Evolutionary conservation across 2,113 vertebrate species (phyloP), one percentile per base, ranked within the genome.

Genomic region (Pagrus major): DNA sequence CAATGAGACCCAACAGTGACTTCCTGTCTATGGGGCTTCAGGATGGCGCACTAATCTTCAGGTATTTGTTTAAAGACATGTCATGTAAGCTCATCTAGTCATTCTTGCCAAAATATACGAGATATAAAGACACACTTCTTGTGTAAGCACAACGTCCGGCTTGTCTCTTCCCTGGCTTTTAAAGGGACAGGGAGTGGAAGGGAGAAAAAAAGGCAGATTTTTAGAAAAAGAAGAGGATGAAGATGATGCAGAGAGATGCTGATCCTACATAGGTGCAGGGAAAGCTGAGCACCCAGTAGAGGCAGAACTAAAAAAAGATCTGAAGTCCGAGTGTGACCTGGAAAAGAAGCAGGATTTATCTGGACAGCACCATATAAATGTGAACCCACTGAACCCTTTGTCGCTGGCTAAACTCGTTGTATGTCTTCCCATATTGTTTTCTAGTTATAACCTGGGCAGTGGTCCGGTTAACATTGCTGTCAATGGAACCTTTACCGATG

Each of bases 361-460:
- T 21, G 11, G 6, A 14, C 37, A 44, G 25, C 21, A 52, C 10
- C n/a, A 41, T 12, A 14, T 23, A 61, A 29, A 65, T 37, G 21
- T 65, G 25, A 67, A 54, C 35, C 20, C 39, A 4, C 29, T 52
- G 18, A 27, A 61, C 20, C 12, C 9, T 65, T n/a, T 68, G 33
- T 21, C 29, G 37, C 21, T 1, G n/a, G 2, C 5, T 71, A 2
- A 47, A 44, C 31, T 31, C 9, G 0, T 41, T 60, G 0, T 15
- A 8, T 69, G 18, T 72, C n/a, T 79, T 84, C 65, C 47, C 44
- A 25, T 87, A 29, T 3, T 70, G 47, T 59, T 46, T n/a, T 73
- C 0, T 65, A 99, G 98, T 88, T 99, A 97, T 80, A 98, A 99
- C 86, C 92, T 99, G 87, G 98, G 98, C 86, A 99, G 97, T 0